phyloP scores from a whole-genome alignment of 2,113 vertebrate species.

The Rhodinocichla rosea region DNA sequence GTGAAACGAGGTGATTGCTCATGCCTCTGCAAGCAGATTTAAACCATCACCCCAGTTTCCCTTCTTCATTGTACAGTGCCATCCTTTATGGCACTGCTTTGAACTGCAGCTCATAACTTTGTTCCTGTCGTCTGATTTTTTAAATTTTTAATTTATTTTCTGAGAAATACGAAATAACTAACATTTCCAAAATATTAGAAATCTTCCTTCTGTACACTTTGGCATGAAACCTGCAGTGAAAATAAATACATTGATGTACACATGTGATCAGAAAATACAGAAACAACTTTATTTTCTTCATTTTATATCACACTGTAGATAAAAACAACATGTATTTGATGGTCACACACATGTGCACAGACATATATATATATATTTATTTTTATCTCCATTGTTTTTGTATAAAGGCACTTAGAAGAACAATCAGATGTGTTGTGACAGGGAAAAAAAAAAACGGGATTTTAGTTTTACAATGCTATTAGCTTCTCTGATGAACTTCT shows the following conservation, averaged over 20 bases:
- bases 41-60: neutral
- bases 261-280: neutral
- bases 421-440: neutral
- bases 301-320: neutral
- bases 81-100: neutral
- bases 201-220: neutral
- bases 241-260: neutral
- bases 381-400: neutral
- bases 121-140: neutral
- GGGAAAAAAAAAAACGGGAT: neutral
- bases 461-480: conserved; percentile 36
- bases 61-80: neutral
- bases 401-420: neutral
- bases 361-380: neutral
- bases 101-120: neutral
- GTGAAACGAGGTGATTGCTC: neutral
- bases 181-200: neutral
- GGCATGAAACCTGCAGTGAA: neutral
- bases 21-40: neutral
- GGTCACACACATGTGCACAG: fast-evolving
- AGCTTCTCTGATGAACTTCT: conserved; percentile 39
- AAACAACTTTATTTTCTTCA: neutral
- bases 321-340: neutral
- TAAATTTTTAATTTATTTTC: neutral
- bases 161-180: neutral